phyloP scores from a whole-genome alignment of 2,888 invertebrate species.

The Nemurella pictetii region DNA sequence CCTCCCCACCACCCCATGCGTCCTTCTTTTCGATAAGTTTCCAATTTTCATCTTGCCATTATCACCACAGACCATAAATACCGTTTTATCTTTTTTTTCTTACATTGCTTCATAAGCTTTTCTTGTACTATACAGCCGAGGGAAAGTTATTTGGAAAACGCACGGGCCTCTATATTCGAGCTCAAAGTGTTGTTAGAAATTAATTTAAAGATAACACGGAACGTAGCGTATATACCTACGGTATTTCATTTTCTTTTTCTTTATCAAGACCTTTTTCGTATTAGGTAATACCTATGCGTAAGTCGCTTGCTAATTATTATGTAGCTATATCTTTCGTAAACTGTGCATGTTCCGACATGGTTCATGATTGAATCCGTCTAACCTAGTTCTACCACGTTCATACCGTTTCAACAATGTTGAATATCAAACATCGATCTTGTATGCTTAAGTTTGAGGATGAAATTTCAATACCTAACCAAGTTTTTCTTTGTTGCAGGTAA shows the following conservation, averaged over 20 bases:
- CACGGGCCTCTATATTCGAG: background rate
- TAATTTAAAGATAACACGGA: background rate
- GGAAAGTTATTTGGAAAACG: background rate
- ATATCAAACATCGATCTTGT: background rate
- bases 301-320: background rate
- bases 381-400: background rate
- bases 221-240: no score
- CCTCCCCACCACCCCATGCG: background rate
- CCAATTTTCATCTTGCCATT: slow-evolving; percentile 23
- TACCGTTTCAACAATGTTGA: background rate
- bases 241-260: background rate
- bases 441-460: background rate
- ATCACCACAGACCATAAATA: slow-evolving; percentile 20
- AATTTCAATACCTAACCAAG: background rate
- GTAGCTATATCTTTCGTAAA: background rate
- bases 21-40: background rate
- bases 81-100: background rate
- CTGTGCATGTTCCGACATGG: background rate
- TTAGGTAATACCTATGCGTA: background rate
- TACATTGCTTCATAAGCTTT: slow-evolving; percentile 21
- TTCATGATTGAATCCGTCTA: background rate
- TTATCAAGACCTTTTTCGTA: background rate
- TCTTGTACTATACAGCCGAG: slow-evolving; percentile 11
- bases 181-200: background rate
- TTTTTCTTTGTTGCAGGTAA: background rate